Evolutionary conservation across 1,140 invertebrate species (phyloP).

Genomic region (Drosophila triauraria): DNA sequence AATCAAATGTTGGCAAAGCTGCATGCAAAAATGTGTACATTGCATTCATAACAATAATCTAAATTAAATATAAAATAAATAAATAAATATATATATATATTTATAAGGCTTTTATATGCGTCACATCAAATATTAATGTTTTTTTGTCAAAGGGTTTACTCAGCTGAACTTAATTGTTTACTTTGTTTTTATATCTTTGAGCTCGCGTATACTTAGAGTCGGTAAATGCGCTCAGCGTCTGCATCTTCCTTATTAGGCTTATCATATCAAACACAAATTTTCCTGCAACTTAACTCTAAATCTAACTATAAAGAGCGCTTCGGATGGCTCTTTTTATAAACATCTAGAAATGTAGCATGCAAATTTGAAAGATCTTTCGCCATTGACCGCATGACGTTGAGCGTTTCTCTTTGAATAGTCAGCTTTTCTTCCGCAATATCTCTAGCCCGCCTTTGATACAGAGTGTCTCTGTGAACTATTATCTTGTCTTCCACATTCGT

Average conservation of each 20-base stretch:
- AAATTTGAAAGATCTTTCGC: conserved; percentile 4
- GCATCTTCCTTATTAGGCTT: too few species aligned
- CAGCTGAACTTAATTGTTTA: not conserved
- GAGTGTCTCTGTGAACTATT: too few species aligned
- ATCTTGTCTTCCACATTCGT: not conserved
- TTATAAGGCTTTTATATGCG: conserved; percentile 16
- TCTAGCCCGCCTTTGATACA: not conserved
- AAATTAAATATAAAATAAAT: conserved; percentile 54
- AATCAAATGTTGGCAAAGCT: conserved; percentile 39
- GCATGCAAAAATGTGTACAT: conserved; percentile 39
- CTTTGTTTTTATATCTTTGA: not conserved
- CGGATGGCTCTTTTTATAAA: not conserved
- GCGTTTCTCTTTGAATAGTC: conserved; percentile 8
- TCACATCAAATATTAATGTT: not conserved
- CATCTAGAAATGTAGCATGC: not conserved
- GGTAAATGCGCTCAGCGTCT: too few species aligned
- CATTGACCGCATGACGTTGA: conserved; percentile 5
- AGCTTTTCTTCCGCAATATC: conserved; percentile 4
- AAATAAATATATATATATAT: conserved; percentile 49
- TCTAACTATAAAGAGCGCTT: conserved; percentile 1
- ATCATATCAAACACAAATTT: not conserved
- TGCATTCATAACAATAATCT: conserved; percentile 66
- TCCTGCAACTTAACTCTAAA: not conserved
- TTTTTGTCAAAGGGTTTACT: not conserved
- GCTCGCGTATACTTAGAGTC: too few species aligned